Base-by-base conservation (phyloP, 2,113 vertebrate genomes). In the Neofelis nebulosa region DNA sequence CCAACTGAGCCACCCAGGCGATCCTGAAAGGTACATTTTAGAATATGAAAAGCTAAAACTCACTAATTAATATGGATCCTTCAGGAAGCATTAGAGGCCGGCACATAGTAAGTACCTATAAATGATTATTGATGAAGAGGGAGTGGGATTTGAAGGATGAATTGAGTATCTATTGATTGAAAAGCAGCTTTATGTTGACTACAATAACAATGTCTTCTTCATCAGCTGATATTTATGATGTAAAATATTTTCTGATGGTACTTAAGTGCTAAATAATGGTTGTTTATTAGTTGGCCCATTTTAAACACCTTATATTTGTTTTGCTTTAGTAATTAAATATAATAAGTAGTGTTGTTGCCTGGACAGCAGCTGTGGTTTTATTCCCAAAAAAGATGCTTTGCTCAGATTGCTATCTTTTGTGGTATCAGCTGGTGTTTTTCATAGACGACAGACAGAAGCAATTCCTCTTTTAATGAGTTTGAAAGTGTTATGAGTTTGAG, bases 241-340 rank as follows among this genome's bases (percentile, higher is more conserved):
- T 71, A 66, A 97, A 95, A 55, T 90, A 86, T 63, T 93, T 97
- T 83, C 38, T 81, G 74, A 65, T 61, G 25, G 45, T 55, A 13
- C 19, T 87, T 90, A 65, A 71, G 45, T 41, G 83, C 31, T 92
- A 96, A 74, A 4, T 61, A 66, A 71, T 27, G 63, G 0, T 41
- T 91, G 38, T 91, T 94, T 74, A 95, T 91, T 93, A 85, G 25
- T 12, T 52, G 61, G 61, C 7, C 18, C 3, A 63, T 95, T 90
- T 93, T 76, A 95, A 97, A 96, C 66, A 92, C 16, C 38, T 41
- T 41, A 78, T 89, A 12, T 76, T 92, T 94, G 41, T 96, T 97
- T 97, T 91, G 88, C 29, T 74, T 90, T 79, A 27, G 45, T 76
- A 83, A 73, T 55, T 79, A 29, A 94, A 93, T 90, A 71, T 55